Conservation (phyloP, 30 jellyfish, hydroid and myxozoan genomes). For the Aurelia aurita complex sp. Pacific region DNA sequence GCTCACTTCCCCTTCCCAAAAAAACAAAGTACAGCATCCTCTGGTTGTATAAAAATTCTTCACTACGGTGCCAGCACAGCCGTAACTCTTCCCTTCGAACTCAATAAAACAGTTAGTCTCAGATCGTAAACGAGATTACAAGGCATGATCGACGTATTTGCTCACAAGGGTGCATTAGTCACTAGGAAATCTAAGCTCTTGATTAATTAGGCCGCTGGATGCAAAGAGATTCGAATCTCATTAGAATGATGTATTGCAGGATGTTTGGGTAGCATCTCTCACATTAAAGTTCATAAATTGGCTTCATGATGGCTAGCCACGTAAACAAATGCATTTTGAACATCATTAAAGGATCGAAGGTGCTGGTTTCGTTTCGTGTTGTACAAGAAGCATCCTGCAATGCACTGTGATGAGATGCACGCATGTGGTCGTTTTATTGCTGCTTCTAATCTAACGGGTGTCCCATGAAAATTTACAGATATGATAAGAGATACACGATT, state of each 20-base stretch:
- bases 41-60: no score
- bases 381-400: no score
- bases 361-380: no score
- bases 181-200: conserved; percentile 33
- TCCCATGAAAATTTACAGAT: no score
- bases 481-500: no score
- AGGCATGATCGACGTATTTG: conserved; percentile 2
- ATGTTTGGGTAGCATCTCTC: conserved; percentile 16
- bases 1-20: no score
- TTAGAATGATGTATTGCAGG: conserved; percentile 63
- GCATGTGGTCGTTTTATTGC: neutral
- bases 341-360: neutral
- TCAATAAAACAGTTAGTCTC: conserved; percentile 56
- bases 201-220: conserved; percentile 40
- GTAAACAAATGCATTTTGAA: conserved; percentile 2
- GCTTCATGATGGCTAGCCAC: conserved; percentile 13
- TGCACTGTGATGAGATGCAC: no score
- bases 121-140: conserved; percentile 41
- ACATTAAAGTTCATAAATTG: neutral
- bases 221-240: conserved; percentile 45
- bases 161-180: conserved; percentile 1
- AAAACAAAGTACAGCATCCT: no score
- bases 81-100: conserved; percentile 35
- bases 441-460: neutral
- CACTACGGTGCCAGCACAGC: neutral